Evolutionary conservation across 2,113 vertebrate species (phyloP), one percentile per base, ranked within the genome.

Genomic region (Arothron firmamentum): DNA sequence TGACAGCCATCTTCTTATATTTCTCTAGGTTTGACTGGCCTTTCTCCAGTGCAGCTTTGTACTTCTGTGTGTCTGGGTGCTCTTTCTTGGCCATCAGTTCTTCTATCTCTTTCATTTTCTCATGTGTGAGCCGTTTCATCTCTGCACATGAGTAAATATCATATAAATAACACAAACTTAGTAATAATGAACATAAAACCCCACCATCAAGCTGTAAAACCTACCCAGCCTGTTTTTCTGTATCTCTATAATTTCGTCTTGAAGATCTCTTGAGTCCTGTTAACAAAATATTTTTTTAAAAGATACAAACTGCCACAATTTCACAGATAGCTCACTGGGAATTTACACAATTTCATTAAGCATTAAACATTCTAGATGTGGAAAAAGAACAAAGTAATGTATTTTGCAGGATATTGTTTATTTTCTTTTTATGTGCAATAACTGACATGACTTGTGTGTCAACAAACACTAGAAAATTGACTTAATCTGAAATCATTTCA

Each of bases 171-270:
- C 9, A 47, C 45, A 31, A 47, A 16, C 8, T 38, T 21, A 49
- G 3, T 48, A 23, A 52, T 21, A 52, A 25, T 3, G 10, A 0
- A 51, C 1, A 1, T 9, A 19, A 10, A 52, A 57, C 2, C 2
- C 11, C 34, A 12, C 34, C 34, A 10, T 12, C 10, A 56, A 42
- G 25, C 7, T 5, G 18, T 28, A 60, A 1, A n/a, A 56, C 57
- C 41, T 80, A 92, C 90, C 89, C 28, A 90, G 89, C 68, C 88
- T 85, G 21, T 85, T 71, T 67, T 90, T 91, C 68, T 90, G 88
- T 46, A 85, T 62, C 31, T 87, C 73, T 70, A 79, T 87, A 62
- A 91, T 86, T 68, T 89, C 85, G 60, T 88, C 87, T 74, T 90
- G 84, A 65, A 90, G 78, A 58, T 67, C 52, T 77, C 75, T 81